These are phyloP conservation scores for Ranitomeya imitator DNA, from an alignment of 2,113 vertebrate species.

Conservation along the genomic window DNA sequence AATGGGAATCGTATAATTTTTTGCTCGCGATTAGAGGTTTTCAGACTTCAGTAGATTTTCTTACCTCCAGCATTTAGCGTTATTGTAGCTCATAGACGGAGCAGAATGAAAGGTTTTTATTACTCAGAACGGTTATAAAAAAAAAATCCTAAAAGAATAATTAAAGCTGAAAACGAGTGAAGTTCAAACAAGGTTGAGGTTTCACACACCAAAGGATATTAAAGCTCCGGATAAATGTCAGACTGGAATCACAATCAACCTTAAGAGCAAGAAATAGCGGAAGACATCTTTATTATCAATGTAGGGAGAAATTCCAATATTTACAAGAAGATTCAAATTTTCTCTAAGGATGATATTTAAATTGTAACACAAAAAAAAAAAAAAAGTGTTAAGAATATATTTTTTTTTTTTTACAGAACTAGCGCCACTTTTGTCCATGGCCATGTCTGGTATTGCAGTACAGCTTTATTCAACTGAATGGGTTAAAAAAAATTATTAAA, in stretches of 20 bases:
- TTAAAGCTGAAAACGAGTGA: neutral
- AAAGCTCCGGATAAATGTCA: neutral
- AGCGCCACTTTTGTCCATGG: too few relatives aligned
- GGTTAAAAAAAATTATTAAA: too few relatives aligned
- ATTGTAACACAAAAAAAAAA: too few relatives aligned
- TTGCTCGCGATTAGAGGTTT: too few relatives aligned
- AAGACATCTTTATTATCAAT: neutral
- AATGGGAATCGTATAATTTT: too few relatives aligned
- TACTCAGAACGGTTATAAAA: neutral
- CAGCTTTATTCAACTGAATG: neutral
- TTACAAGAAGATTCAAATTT: neutral
- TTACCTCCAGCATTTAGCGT: neutral
- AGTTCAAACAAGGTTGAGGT: neutral
- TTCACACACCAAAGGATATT: neutral
- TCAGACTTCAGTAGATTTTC: neutral
- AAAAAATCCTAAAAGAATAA: neutral
- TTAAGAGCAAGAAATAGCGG: neutral
- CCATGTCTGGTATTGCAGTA: too few relatives aligned
- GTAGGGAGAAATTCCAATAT: neutral
- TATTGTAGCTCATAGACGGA: neutral
- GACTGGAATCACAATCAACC: neutral
- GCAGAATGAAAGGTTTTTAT: neutral
- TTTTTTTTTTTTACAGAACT: too few relatives aligned
- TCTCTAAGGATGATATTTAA: too few relatives aligned
- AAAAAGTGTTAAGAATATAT: too few relatives aligned